A percentile compares a stretch with the other conserved stretches of the same genome.
Evolutionary conservation across 2,113 vertebrate genomes (phyloP).

Genomic region (Corynorhinus townsendii): DNA sequence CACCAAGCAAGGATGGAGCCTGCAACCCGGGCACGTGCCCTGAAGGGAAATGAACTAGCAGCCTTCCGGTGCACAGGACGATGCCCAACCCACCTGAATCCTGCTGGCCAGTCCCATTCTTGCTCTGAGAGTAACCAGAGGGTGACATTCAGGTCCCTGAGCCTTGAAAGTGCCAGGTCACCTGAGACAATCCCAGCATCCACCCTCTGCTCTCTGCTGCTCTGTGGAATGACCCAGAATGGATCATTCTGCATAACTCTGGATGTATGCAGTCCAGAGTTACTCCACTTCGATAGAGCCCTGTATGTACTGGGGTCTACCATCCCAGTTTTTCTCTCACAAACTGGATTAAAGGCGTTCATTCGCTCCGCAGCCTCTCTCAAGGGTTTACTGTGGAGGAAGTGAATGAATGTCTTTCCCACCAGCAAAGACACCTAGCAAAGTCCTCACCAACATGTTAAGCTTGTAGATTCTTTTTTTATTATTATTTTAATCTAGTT

Average conservation of each 20-base stretch:
- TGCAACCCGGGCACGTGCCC: too few species aligned
- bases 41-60: too few species aligned
- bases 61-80: too few species aligned
- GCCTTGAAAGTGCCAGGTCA: neutral
- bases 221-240: neutral
- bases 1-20: too few species aligned
- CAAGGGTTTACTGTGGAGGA: neutral
- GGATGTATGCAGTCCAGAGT: neutral
- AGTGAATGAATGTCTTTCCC: neutral
- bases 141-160: fast-evolving
- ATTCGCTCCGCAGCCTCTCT: neutral
- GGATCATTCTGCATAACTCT: too few species aligned
- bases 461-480: neutral
- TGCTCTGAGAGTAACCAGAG: neutral
- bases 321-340: neutral
- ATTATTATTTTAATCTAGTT: neutral
- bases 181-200: neutral
- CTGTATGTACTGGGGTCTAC: neutral
- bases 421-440: neutral
- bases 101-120: neutral
- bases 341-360: neutral
- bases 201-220: neutral
- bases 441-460: neutral
- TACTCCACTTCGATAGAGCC: neutral
- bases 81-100: too few species aligned